phyloP scores from a whole-genome alignment of 2,888 invertebrate species.

The Cylloceria caligata region DNA sequence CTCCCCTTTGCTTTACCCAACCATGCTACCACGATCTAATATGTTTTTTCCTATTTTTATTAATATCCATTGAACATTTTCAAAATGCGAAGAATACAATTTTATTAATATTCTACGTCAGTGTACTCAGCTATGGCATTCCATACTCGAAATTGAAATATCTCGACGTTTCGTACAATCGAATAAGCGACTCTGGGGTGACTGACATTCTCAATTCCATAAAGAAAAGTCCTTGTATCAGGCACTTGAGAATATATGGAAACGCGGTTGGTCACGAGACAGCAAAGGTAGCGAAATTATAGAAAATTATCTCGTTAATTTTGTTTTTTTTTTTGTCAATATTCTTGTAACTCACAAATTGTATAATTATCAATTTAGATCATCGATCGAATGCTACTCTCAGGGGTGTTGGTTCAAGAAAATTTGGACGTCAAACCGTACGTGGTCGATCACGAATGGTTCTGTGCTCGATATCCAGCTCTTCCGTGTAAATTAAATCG shows the following conservation, averaged over 20 bases:
- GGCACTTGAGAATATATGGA: conserved; percentile 84
- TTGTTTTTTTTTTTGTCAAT: too few species aligned
- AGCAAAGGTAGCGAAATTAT: conserved; percentile 68
- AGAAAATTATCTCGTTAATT: background rate
- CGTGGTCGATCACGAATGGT: conserved; percentile 80
- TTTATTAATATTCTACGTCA: too few species aligned
- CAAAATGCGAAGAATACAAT: background rate
- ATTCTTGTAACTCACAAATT: background rate
- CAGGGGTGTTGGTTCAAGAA: conserved; percentile 83
- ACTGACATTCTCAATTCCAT: conserved; percentile 86
- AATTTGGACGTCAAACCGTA: conserved; percentile 85
- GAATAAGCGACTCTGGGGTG: conserved; percentile 86
- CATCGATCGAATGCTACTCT: conserved; percentile 82
- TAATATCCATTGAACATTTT: background rate
- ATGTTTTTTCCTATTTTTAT: background rate
- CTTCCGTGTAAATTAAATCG: conserved; percentile 85
- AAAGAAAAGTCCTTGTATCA: conserved; percentile 85
- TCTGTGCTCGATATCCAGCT: conserved; percentile 83
- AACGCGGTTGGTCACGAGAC: conserved; percentile 81
- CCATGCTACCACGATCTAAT: too few species aligned
- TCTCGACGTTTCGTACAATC: conserved; percentile 87
- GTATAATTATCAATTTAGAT: conserved; percentile 77
- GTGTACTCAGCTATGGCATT: conserved; percentile 86
- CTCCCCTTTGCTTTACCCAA: background rate
- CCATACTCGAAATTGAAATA: conserved; percentile 87